Conservation (phyloP, 2,113 vertebrate species). For the Mystacornis crossleyi region DNA sequence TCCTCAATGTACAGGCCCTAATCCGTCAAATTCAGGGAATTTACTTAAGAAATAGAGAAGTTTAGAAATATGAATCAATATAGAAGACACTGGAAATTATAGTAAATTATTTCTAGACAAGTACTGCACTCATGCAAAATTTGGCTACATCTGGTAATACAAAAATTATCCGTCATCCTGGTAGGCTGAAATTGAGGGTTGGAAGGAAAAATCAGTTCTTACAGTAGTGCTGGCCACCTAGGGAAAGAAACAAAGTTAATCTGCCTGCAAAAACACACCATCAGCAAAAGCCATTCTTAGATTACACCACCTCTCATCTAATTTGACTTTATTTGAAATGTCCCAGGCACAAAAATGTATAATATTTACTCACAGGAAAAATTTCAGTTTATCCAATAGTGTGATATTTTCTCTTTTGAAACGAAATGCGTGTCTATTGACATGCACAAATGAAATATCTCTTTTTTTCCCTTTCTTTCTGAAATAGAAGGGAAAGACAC, state of each 20-base stretch:
- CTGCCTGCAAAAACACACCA: background rate
- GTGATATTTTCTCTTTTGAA: background rate
- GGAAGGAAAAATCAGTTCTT: background rate
- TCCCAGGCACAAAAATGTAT: background rate
- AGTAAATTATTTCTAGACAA: background rate
- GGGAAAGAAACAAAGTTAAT: background rate
- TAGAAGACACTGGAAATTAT: background rate
- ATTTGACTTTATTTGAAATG: background rate
- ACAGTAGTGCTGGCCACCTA: background rate
- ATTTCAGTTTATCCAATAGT: background rate
- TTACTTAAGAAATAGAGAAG: background rate
- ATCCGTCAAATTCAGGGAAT: background rate
- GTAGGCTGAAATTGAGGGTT: background rate
- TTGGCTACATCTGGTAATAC: background rate
- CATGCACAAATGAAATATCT: background rate
- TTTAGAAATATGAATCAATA: background rate
- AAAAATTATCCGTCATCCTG: background rate
- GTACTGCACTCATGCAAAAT: background rate
- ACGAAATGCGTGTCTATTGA: background rate
- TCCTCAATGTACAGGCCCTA: background rate
- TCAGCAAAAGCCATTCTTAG: background rate
- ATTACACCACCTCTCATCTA: background rate
- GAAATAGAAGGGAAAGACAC: background rate
- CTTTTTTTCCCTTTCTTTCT: background rate
- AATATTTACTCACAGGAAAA: background rate